Conservation (phyloP, 2,888 invertebrate species). For the Cosmopolites sordidus region DNA sequence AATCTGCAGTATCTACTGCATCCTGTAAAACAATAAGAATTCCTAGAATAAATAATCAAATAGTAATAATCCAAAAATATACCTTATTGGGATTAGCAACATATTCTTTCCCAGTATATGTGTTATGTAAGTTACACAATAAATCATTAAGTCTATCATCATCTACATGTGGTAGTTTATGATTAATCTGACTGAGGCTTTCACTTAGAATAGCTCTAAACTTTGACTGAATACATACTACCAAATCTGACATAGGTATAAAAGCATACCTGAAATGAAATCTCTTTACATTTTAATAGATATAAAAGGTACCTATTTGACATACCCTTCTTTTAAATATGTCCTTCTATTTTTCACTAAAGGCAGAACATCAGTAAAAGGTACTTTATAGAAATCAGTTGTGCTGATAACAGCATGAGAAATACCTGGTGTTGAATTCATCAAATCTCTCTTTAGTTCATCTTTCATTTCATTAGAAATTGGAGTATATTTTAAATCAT, state of each 20-base stretch:
- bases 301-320: not conserved
- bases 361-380: conserved; percentile 80
- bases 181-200: conserved; percentile 60
- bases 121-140: conserved; percentile 72
- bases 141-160: conserved; percentile 76
- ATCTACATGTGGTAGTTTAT: conserved; percentile 69
- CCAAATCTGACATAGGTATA: conserved; percentile 78
- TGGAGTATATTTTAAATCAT: conserved; percentile 63
- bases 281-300: not conserved
- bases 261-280: conserved; percentile 58
- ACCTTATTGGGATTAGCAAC: conserved; percentile 15
- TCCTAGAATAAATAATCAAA: not conserved
- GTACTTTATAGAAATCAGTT: conserved; percentile 54
- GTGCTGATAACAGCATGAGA: conserved; percentile 58
- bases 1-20: conserved; percentile 37
- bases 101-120: conserved; percentile 68
- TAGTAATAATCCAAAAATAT: conserved; percentile 1
- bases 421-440: conserved; percentile 56
- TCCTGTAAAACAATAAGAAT: conserved; percentile 27
- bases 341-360: conserved; percentile 75
- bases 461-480: conserved; percentile 66
- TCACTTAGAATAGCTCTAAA: conserved; percentile 69
- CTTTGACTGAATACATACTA: conserved; percentile 73
- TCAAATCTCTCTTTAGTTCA: conserved; percentile 56
- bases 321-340: conserved; percentile 68